These are phyloP conservation scores for Parus major DNA, from an alignment of 2,113 vertebrate genomes.

Conservation along the genomic window DNA sequence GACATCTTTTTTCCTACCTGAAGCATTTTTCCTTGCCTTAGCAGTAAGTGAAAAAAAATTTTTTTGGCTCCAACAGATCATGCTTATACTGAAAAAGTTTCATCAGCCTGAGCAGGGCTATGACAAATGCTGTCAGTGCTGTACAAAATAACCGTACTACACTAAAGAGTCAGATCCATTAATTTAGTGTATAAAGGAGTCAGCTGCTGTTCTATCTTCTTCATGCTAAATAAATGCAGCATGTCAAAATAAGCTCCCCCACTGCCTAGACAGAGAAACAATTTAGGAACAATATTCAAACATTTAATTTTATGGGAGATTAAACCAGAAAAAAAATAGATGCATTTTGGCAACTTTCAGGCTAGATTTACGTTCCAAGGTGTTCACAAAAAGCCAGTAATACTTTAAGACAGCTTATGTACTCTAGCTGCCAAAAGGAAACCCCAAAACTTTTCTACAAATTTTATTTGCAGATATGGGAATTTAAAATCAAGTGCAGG, in stretches of 20 bases:
- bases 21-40: background rate
- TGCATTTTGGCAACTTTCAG: background rate
- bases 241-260: background rate
- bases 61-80: background rate
- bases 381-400: background rate
- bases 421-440: background rate
- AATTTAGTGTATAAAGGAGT: background rate
- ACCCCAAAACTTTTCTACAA: background rate
- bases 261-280: background rate
- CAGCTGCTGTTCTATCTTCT: background rate
- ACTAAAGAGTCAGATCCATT: background rate
- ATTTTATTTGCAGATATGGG: background rate
- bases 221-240: background rate
- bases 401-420: background rate
- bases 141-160: background rate
- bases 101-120: background rate
- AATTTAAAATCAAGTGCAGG: slow-evolving; percentile 11
- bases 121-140: background rate
- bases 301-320: background rate
- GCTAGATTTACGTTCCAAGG: background rate
- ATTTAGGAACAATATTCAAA: background rate
- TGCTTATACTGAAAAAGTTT: background rate
- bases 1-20: background rate
- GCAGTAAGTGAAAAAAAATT: background rate
- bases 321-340: background rate